Percentiles rank a stretch among this genome's conserved stretches.
Conservation (phyloP, 2,113 vertebrate genomes). For the Corythaeola cristata region DNA sequence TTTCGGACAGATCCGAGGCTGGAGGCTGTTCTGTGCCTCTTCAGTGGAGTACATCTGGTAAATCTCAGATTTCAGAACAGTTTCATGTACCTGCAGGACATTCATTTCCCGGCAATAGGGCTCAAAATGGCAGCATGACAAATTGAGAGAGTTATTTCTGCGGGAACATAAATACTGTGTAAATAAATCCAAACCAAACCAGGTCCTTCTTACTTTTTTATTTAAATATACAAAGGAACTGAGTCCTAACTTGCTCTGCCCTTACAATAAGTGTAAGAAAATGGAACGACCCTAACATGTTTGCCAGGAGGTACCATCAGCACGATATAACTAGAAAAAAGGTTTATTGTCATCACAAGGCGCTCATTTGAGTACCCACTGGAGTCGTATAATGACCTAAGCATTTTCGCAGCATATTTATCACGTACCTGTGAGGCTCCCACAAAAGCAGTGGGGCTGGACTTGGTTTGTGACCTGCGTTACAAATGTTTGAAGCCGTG, state of each 20-base stretch:
- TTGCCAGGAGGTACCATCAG: background rate
- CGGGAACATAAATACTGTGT: background rate
- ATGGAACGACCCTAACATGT: background rate
- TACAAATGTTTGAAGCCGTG: rapidly evolving
- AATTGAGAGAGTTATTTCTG: background rate
- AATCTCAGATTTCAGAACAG: background rate
- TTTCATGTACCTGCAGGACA: background rate
- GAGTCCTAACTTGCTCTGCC: background rate
- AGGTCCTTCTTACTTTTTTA: background rate
- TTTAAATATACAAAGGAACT: background rate
- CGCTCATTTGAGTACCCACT: background rate
- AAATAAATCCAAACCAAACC: background rate
- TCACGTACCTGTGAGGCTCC: background rate
- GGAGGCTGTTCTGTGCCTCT: background rate
- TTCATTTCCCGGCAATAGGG: background rate
- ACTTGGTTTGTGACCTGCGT: background rate
- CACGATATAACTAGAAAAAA: background rate
- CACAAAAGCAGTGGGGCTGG: background rate
- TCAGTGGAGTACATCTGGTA: background rate
- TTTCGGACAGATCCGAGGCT: background rate
- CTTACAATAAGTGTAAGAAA: background rate
- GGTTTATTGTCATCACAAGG: background rate
- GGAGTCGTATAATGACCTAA: background rate
- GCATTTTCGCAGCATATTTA: background rate
- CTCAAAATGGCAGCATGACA: background rate